Conservation (phyloP, 2,888 invertebrate species). For the Mamestra brassicae region DNA sequence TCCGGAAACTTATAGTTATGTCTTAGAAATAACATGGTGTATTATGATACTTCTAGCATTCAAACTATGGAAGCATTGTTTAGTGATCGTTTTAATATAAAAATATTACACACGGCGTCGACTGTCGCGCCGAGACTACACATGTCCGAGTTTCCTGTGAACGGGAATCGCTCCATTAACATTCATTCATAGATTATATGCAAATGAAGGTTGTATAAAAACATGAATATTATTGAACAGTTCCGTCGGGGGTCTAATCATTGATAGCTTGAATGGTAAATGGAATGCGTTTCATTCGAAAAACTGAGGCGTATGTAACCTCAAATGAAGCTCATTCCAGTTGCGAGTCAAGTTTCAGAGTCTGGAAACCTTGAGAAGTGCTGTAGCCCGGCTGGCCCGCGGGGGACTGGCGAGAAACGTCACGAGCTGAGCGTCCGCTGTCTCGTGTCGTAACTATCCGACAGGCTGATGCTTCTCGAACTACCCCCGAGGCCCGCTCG, state of each 20-base stretch:
- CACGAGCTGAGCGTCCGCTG: slow-evolving; percentile 40
- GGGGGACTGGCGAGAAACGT: slow-evolving; percentile 9
- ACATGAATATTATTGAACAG: slow-evolving; percentile 52
- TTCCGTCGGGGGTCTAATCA: slow-evolving; percentile 53
- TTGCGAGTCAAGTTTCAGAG: slow-evolving; percentile 51
- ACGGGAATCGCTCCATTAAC: slow-evolving; percentile 42
- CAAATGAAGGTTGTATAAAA: slow-evolving; percentile 57
- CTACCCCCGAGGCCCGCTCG: slow-evolving; percentile 34
- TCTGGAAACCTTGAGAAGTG: slow-evolving; percentile 33
- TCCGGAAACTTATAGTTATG: slow-evolving; percentile 70
- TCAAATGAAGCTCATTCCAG: slow-evolving; percentile 64
- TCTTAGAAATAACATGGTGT: slow-evolving; percentile 75
- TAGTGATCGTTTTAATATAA: slow-evolving; percentile 46
- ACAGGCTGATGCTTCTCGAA: slow-evolving; percentile 46
- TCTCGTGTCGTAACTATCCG: slow-evolving; percentile 31
- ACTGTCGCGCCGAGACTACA: slow-evolving; percentile 48
- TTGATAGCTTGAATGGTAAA: slow-evolving; percentile 52
- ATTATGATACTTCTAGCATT: slow-evolving; percentile 67
- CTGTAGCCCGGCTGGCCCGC: slow-evolving; percentile 39
- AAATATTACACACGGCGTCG: slow-evolving; percentile 47
- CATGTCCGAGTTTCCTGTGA: slow-evolving; percentile 36
- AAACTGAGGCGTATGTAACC: slow-evolving; percentile 63
- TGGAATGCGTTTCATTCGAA: slow-evolving; percentile 63
- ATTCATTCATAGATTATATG: slow-evolving; percentile 53
- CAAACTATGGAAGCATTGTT: slow-evolving; percentile 58